These are phyloP conservation scores for Fundulus diaphanus DNA, from an alignment of 2,797 vertebrate genomes.

Conservation along the genomic window DNA sequence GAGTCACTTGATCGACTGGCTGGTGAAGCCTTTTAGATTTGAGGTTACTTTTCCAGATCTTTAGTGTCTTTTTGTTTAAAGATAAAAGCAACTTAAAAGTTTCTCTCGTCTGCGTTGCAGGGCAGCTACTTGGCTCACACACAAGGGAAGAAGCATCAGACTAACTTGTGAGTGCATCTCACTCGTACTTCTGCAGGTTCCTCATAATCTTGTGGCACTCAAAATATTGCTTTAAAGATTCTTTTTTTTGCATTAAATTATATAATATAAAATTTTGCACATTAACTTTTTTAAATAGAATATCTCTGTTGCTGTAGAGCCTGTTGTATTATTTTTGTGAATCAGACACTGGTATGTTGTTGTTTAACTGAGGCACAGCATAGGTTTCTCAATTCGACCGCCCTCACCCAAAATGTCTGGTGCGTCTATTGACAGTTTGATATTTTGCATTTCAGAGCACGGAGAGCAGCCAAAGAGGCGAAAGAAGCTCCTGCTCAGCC, in stretches of 20 bases:
- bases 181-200: neutral
- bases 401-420: neutral
- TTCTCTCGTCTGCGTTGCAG: constrained; percentile 69
- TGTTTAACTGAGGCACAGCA: neutral
- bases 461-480: constrained; percentile 95
- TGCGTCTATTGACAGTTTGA: neutral
- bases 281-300: neutral
- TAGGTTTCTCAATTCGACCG: neutral
- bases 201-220: neutral
- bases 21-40: neutral
- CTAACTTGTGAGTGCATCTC: constrained; percentile 91
- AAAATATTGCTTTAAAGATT: neutral
- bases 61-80: neutral
- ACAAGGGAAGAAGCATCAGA: constrained; percentile 99
- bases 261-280: neutral
- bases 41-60: neutral
- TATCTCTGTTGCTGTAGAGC: neutral
- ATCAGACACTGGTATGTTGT: neutral
- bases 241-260: neutral
- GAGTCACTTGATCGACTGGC: neutral
- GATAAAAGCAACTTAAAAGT: neutral
- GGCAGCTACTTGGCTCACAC: constrained; percentile 98
- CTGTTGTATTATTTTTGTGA: neutral
- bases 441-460: constrained; percentile 81
- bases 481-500: constrained; percentile 97